Evolutionary conservation across 2,113 vertebrate genomes (phyloP).

Genomic region (Illadopsis cleaveri): DNA sequence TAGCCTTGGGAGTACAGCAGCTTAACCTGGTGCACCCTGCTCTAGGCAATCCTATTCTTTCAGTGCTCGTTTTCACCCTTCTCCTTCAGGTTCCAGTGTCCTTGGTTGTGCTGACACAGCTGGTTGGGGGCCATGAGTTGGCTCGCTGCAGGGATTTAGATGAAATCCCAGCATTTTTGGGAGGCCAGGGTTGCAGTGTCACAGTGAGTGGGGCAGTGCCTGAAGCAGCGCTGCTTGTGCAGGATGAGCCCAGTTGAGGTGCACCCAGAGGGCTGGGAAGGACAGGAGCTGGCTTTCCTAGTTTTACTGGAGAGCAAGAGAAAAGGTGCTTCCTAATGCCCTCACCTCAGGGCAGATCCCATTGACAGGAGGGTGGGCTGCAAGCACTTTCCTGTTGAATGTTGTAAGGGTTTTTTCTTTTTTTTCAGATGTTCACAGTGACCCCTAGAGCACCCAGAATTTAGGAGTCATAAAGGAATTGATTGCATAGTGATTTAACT

Average conservation of each 20-base stretch:
- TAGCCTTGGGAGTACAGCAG: neutral
- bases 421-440: neutral
- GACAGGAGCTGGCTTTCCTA: neutral
- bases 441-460: neutral
- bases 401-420: fast-evolving
- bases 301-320: neutral
- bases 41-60: neutral
- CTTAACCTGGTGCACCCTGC: fast-evolving
- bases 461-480: neutral
- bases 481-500: neutral
- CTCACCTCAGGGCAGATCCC: neutral
- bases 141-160: neutral
- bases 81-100: neutral
- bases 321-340: neutral
- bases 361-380: neutral
- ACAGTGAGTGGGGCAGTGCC: fast-evolving
- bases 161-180: neutral
- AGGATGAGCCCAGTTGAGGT: neutral
- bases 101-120: neutral
- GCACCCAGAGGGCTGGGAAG: neutral
- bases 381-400: neutral
- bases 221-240: neutral
- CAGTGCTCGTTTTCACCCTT: neutral
- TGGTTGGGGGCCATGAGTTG: fast-evolving
- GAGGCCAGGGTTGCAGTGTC: fast-evolving